Conservation (phyloP, 2,797 vertebrate species). For the Tympanoctomys barrerae region DNA sequence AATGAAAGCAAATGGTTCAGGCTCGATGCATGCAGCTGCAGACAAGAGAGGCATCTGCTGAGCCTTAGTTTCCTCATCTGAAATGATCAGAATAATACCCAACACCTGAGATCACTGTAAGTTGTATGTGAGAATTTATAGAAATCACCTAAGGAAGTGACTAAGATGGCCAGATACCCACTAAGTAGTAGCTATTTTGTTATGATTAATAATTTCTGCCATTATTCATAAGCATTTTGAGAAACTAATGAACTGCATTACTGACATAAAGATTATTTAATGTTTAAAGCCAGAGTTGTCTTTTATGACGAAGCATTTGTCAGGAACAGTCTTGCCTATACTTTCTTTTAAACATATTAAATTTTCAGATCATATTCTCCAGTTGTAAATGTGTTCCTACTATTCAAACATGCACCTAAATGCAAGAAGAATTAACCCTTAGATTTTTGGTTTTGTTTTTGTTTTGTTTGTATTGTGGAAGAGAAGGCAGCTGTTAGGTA, state of each 20-base stretch:
- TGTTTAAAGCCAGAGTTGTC: slow-evolving; percentile 45
- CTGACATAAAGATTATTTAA: slow-evolving; percentile 51
- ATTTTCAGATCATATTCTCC: slow-evolving; percentile 19
- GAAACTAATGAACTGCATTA: slow-evolving; percentile 42
- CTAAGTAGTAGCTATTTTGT: neutral
- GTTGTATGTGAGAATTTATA: neutral
- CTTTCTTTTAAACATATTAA: slow-evolving; percentile 32
- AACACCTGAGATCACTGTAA: neutral
- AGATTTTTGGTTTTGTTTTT: slow-evolving; percentile 10
- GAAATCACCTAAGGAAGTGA: neutral
- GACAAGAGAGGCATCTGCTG: neutral
- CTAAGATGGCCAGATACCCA: neutral
- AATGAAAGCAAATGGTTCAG: neutral
- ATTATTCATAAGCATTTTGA: slow-evolving; percentile 1
- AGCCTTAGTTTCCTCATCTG: slow-evolving; percentile 37
- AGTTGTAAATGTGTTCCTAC: slow-evolving; percentile 39
- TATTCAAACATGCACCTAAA: slow-evolving; percentile 8
- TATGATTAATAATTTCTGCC: slow-evolving; percentile 4
- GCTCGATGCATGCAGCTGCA: neutral
- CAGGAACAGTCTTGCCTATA: neutral
- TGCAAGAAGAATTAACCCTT: neutral
- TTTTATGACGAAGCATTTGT: slow-evolving; percentile 51
- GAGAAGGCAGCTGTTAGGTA: neutral
- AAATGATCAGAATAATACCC: neutral
- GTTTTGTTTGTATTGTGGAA: neutral